These are phyloP conservation scores for Myotis daubentonii DNA, from an alignment of 2,797 vertebrate species.

Conservation along the genomic window DNA sequence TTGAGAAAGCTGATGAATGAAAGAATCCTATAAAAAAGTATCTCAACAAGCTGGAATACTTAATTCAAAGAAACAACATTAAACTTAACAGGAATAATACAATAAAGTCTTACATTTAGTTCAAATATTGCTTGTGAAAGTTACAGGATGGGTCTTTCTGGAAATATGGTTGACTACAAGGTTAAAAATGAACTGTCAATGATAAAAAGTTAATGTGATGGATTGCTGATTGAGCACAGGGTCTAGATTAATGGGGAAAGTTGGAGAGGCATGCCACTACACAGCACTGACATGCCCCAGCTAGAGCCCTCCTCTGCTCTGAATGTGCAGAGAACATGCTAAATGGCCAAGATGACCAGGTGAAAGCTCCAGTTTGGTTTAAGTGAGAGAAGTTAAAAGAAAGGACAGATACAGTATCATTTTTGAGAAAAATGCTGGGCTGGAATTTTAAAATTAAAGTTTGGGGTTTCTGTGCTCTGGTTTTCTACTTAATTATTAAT, in stretches of 20 bases:
- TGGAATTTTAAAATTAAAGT: neutral
- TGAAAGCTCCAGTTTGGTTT: neutral
- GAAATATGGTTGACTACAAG: neutral
- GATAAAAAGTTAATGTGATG: neutral
- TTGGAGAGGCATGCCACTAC: rapidly evolving
- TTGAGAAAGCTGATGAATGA: neutral
- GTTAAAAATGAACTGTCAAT: neutral
- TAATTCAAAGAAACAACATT: neutral
- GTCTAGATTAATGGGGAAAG: neutral
- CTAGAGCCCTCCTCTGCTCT: neutral
- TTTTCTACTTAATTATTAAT: slow-evolving; percentile 15
- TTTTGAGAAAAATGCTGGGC: neutral
- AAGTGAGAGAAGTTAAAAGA: neutral
- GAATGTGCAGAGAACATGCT: neutral
- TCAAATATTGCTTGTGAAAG: neutral
- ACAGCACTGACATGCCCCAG: rapidly evolving
- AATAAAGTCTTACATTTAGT: neutral
- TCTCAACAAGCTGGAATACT: neutral
- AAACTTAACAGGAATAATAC: neutral
- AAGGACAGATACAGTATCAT: neutral
- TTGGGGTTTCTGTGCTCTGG: neutral
- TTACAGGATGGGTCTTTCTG: neutral
- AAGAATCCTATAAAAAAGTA: neutral
- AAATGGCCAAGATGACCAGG: neutral
- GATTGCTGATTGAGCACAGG: neutral